Base-by-base conservation (phyloP, 1,140 invertebrate genomes). In the Zaprionus ghesquierei region DNA sequence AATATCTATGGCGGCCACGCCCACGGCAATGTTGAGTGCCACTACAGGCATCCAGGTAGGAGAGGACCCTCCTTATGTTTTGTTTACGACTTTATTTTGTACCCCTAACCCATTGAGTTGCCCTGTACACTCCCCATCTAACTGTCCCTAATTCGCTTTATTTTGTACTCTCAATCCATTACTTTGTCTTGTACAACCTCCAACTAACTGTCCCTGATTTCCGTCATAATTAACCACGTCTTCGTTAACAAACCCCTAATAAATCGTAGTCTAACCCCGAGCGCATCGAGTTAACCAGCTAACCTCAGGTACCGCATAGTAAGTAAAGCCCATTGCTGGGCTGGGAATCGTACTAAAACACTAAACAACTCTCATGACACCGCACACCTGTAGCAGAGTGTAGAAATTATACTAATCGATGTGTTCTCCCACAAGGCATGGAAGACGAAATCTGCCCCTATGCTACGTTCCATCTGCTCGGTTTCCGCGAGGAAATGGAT, bases 391-490 rank as follows among this genome's bases (percentile, higher is more conserved):
- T 8, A 20, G 5, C 2, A 6, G 0, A 3, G 13, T 13, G 1
- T 2, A 22, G 9, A 41, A 35, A 25, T 15, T 3, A 0, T 22
- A 8, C 50, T 87, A 86, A 86, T 58, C 41, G 55, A 54, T 6
- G 25, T 41, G 4, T 68, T 51, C 13, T 76, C 13, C 29, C 62
- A 54, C 38, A 89, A 96, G 97, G 97, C 92, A 97, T 97, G 95
- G 97, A 98, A 92, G 97, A 98, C 92, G 97, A 98, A 92, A 98
- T 98, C 91, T 98, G 97, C 92, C 97, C 97, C 12, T 98, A 98
- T 92, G 97, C 97, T 2, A 98, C 97, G 13, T 98, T 98, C 95
- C 97, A 98, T 92, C 93, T 98, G 76, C 94, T 98, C 53, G 97
- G 97, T 77, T 98, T 98, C 95, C 96, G 97, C 75, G 97, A 98